Evolutionary conservation across 2,113 vertebrate species (phyloP).

Genomic region (Bettongia penicillata): DNA sequence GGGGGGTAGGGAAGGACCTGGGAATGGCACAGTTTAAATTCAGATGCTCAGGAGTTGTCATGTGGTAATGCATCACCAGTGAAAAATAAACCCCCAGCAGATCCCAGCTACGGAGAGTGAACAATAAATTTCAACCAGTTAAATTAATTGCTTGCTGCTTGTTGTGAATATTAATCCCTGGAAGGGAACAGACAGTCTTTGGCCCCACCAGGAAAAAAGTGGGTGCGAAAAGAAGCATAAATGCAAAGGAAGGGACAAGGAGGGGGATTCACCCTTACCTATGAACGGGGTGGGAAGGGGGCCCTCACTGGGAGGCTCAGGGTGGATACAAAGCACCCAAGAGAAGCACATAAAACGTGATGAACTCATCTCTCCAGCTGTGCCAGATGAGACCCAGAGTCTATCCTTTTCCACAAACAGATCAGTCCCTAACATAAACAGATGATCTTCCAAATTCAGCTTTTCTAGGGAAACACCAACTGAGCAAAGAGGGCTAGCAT

Average conservation of each 20-base stretch:
- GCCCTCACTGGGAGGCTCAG: background rate
- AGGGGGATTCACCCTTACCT: background rate
- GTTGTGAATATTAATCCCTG: slow-evolving; percentile 73
- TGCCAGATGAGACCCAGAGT: background rate
- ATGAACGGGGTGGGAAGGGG: background rate
- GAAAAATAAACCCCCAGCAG: slow-evolving; percentile 73
- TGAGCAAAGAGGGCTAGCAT: background rate
- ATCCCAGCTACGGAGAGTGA: slow-evolving; percentile 53
- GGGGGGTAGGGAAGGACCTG: background rate
- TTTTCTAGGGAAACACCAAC: background rate
- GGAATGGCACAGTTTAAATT: slow-evolving; percentile 36
- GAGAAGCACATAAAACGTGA: slow-evolving; percentile 13
- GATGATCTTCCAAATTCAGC: background rate
- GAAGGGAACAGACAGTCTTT: slow-evolving; percentile 51
- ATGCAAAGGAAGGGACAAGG: background rate
- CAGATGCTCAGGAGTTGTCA: slow-evolving; percentile 51
- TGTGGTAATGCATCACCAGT: slow-evolving; percentile 39
- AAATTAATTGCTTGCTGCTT: slow-evolving; percentile 71
- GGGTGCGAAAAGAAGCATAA: slow-evolving; percentile 60
- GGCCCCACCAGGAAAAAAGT: slow-evolving; percentile 63
- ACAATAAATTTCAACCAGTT: slow-evolving; percentile 73
- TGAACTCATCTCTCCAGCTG: background rate
- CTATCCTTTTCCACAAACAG: background rate
- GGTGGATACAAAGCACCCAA: background rate
- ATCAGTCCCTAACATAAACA: background rate